These are phyloP conservation scores for Gnathonemus longibarbis DNA, from an alignment of 2,113 vertebrate genomes.

Conservation along the genomic window DNA sequence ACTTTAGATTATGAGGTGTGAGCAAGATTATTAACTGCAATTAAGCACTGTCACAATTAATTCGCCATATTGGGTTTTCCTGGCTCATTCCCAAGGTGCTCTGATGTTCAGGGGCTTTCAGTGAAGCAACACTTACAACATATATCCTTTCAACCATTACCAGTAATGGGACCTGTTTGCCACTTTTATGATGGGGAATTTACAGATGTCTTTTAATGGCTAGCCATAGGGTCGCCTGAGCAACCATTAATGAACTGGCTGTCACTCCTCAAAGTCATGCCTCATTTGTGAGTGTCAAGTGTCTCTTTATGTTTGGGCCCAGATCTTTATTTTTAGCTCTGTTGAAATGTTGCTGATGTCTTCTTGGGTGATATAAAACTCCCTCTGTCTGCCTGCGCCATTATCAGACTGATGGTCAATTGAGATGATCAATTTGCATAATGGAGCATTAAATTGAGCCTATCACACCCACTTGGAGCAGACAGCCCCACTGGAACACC, in stretches of 20 bases:
- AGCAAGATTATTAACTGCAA: conserved; percentile 68
- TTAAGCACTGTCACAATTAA: conserved; percentile 61
- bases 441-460: conserved; percentile 69
- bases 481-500: conserved; percentile 43
- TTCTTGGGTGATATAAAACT: conserved; percentile 48
- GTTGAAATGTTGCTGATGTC: conserved; percentile 43
- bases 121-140: conserved; percentile 3
- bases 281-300: conserved; percentile 41
- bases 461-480: conserved; percentile 54
- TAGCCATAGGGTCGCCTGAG: conserved; percentile 37
- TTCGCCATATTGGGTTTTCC: conserved; percentile 47
- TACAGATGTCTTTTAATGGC: conserved; percentile 52
- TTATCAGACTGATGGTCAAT: conserved; percentile 66
- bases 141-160: conserved; percentile 25
- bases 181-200: conserved; percentile 27
- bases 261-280: conserved; percentile 45
- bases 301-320: conserved; percentile 47
- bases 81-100: conserved; percentile 33
- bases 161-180: neutral
- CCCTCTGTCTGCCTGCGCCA: conserved; percentile 51
- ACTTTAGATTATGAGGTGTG: conserved; percentile 66
- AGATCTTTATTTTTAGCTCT: conserved; percentile 52
- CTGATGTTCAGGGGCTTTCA: conserved; percentile 13
- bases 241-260: conserved; percentile 42
- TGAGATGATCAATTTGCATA: conserved; percentile 75